Conservation (phyloP, 2,888 invertebrate genomes). For the Copidosoma aretas region DNA sequence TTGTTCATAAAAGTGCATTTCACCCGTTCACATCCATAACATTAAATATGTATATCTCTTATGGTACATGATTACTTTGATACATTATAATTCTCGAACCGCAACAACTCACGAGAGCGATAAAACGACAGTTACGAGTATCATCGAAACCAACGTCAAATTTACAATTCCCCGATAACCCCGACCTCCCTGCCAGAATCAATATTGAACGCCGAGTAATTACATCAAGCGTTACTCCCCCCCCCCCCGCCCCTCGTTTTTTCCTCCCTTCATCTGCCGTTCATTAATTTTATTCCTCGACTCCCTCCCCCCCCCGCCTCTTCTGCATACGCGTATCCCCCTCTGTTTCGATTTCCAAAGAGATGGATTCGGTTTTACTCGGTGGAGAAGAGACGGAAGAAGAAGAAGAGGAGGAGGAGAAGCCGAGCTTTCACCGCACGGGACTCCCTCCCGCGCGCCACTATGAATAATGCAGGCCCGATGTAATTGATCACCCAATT, state of each 20-base stretch:
- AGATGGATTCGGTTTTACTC: background rate
- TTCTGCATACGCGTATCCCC: constrained; percentile 29
- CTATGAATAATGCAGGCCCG: constrained; percentile 61
- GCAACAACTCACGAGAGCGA: too few species aligned
- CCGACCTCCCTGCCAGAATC: background rate
- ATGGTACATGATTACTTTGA: too few species aligned
- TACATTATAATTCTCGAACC: too few species aligned
- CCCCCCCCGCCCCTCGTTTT: constrained; percentile 21
- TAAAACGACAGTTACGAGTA: too few species aligned
- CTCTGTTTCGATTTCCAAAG: constrained; percentile 14
- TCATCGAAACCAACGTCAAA: too few species aligned
- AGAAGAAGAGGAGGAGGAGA: constrained; percentile 37
- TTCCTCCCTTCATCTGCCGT: constrained; percentile 5
- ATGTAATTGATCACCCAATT: constrained; percentile 63
- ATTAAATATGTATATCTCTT: too few species aligned
- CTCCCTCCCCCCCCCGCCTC: constrained; percentile 27
- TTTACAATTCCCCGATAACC: too few species aligned
- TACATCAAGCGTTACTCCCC: too few species aligned
- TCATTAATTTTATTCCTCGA: constrained; percentile 13
- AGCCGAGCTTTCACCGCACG: constrained; percentile 54
- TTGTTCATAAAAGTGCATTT: too few species aligned
- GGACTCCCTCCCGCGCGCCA: constrained; percentile 53
- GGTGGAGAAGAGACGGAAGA: background rate
- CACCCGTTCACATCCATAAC: too few species aligned
- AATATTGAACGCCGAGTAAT: background rate